A percentile compares a stretch with the other conserved stretches of the same genome.
Conservation (phyloP, 2,888 invertebrate genomes). For the Epinotia demarniana region DNA sequence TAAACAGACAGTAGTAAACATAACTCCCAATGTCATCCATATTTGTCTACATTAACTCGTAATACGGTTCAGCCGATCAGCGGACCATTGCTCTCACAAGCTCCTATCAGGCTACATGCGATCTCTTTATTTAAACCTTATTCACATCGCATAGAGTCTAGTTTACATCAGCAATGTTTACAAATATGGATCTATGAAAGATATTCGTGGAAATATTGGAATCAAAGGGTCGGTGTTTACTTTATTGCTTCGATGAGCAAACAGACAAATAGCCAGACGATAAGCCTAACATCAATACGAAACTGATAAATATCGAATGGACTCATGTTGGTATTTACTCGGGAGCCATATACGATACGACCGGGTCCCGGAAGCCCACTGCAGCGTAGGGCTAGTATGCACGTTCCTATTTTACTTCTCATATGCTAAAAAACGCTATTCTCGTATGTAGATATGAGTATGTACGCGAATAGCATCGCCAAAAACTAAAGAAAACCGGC, state of each 20-base stretch:
- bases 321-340: not conserved
- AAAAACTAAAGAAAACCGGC: too few species aligned
- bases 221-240: constrained; percentile 25
- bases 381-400: too few species aligned
- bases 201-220: constrained; percentile 14
- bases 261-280: constrained; percentile 23
- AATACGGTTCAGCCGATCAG: constrained; percentile 17
- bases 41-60: constrained; percentile 14
- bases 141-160: not conserved
- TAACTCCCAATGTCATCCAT: constrained; percentile 2
- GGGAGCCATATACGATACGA: not conserved
- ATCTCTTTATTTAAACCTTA: not conserved
- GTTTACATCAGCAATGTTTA: not conserved
- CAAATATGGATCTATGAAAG: not conserved
- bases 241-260: constrained; percentile 28
- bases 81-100: not conserved
- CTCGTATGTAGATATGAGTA: too few species aligned
- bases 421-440: too few species aligned
- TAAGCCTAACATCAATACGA: constrained; percentile 3
- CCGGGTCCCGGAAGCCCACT: not conserved
- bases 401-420: too few species aligned
- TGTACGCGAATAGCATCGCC: too few species aligned
- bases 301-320: constrained; percentile 13
- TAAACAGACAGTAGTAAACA: not conserved
- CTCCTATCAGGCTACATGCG: not conserved